These are phyloP conservation scores for Acrossocheilus fasciatus DNA, from an alignment of 2,797 vertebrate species.

Conservation along the genomic window DNA sequence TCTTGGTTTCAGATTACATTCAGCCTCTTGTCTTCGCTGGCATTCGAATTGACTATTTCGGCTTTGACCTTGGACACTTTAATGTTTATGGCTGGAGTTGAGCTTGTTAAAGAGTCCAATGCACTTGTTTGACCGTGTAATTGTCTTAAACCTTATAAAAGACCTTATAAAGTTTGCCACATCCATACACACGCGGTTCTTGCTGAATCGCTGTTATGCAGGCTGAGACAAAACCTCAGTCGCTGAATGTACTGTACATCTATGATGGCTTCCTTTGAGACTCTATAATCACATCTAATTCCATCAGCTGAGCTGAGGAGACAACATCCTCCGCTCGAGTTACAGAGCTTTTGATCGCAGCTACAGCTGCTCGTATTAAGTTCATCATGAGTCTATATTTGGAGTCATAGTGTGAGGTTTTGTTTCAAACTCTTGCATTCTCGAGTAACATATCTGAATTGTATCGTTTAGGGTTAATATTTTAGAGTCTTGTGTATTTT, in stretches of 20 bases:
- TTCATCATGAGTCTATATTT: slow-evolving; percentile 7
- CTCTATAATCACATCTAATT: slow-evolving; percentile 20
- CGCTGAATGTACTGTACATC: slow-evolving; percentile 35
- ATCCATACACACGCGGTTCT: slow-evolving; percentile 8
- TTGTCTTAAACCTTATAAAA: not conserved
- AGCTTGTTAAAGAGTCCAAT: slow-evolving; percentile 1
- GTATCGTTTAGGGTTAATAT: not conserved
- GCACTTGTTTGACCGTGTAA: not conserved
- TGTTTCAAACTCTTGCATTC: not conserved
- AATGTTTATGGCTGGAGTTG: not conserved
- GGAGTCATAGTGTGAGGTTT: not conserved
- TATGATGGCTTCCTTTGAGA: slow-evolving; percentile 25
- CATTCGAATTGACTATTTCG: slow-evolving; percentile 33
- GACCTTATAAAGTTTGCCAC: not conserved
- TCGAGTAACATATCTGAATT: not conserved
- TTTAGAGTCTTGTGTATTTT: not conserved
- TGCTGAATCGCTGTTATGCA: not conserved
- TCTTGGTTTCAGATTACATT: slow-evolving; percentile 32
- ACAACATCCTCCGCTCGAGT: slow-evolving; percentile 56
- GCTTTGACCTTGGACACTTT: slow-evolving; percentile 34
- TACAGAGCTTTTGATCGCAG: slow-evolving; percentile 51
- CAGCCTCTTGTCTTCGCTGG: not conserved
- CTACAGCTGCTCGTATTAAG: slow-evolving; percentile 39
- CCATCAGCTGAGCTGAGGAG: slow-evolving; percentile 52
- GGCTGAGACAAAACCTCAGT: slow-evolving; percentile 15